Evolutionary conservation across 2,113 vertebrate species (phyloP).

Genomic region (Pseudolaguvia tuberculata): DNA sequence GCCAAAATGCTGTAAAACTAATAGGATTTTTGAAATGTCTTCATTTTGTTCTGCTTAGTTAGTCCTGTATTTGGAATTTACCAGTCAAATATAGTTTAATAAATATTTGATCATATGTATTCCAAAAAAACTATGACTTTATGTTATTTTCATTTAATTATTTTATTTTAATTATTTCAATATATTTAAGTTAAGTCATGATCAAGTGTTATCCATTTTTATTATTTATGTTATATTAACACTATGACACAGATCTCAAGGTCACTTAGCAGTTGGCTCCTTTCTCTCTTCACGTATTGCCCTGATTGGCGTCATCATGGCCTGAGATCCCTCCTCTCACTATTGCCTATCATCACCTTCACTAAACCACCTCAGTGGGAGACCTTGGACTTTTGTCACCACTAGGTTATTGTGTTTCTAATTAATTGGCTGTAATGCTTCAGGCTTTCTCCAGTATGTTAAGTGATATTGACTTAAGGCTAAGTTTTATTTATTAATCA

Average conservation of each 20-base stretch:
- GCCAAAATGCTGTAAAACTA: too few relatives aligned
- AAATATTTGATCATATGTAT: too few relatives aligned
- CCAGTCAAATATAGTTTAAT: too few relatives aligned
- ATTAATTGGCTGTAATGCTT: slow-evolving; percentile 59
- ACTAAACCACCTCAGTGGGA: slow-evolving; percentile 51
- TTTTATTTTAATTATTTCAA: too few relatives aligned
- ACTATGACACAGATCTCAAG: neutral
- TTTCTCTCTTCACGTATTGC: slow-evolving; percentile 27
- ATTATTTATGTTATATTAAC: too few relatives aligned
- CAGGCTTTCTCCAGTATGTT: slow-evolving; percentile 54
- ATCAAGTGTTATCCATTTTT: too few relatives aligned
- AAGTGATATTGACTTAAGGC: slow-evolving; percentile 56
- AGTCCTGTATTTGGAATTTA: too few relatives aligned
- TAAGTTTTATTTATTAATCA: slow-evolving; percentile 43
- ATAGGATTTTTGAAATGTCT: slow-evolving; percentile 28
- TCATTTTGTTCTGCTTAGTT: slow-evolving; percentile 27
- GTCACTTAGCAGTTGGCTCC: slow-evolving; percentile 41
- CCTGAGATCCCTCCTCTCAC: slow-evolving; percentile 52
- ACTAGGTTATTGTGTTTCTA: slow-evolving; percentile 67
- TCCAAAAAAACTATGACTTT: too few relatives aligned
- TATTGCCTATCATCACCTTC: slow-evolving; percentile 54
- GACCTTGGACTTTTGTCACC: slow-evolving; percentile 60
- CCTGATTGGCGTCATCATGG: slow-evolving; percentile 35
- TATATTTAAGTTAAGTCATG: too few relatives aligned
- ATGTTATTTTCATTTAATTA: too few relatives aligned